A percentile compares a stretch with the other conserved stretches of the same genome.
These are phyloP conservation scores for Iguana delicatissima DNA, from an alignment of 2,797 vertebrate genomes.

Conservation along the genomic window DNA sequence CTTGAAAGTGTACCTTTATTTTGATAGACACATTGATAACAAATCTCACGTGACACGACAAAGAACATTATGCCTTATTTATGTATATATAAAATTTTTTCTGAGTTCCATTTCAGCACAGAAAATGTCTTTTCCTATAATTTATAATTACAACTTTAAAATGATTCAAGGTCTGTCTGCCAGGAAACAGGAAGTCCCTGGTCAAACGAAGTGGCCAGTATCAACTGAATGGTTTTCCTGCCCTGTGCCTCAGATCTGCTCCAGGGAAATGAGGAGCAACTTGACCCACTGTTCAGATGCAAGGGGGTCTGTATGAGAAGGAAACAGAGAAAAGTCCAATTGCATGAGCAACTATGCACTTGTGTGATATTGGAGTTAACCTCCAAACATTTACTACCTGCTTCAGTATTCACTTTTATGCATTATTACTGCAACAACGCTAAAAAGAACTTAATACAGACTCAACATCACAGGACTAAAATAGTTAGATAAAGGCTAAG, in stretches of 20 bases:
- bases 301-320: no score
- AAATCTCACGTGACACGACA: neutral
- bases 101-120: neutral
- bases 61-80: neutral
- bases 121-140: neutral
- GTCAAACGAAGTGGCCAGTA: no score
- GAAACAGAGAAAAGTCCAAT: no score
- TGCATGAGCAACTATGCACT: no score
- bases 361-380: neutral
- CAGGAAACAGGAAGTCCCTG: no score
- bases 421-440: neutral
- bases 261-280: no score
- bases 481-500: constrained; percentile 53
- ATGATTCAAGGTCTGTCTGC: no score
- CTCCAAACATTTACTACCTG: neutral
- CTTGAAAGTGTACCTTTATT: neutral
- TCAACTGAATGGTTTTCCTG: no score
- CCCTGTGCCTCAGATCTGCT: no score
- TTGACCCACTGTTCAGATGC: no score
- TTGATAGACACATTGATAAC: neutral
- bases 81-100: neutral
- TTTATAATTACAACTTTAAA: neutral
- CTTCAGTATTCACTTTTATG: neutral
- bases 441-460: neutral
- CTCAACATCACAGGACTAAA: constrained; percentile 50